A percentile compares a stretch with the other conserved stretches of the same genome.
phyloP scores from a whole-genome alignment of 1,140 invertebrate species.

The Odontomachus brunneus region DNA sequence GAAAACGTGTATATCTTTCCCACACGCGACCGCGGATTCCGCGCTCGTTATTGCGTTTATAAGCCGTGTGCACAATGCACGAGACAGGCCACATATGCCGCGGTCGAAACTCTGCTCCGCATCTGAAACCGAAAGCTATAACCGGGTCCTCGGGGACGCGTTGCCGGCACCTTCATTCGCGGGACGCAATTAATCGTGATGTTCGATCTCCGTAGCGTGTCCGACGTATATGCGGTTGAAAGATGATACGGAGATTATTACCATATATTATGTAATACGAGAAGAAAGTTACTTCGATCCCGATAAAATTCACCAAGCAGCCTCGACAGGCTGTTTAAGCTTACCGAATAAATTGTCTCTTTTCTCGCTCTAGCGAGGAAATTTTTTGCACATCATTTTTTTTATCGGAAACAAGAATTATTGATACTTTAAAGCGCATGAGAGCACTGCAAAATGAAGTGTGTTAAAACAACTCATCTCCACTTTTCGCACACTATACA shows the following conservation, averaged over 20 bases:
- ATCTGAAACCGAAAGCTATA: constrained; percentile 75
- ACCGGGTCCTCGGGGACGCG: constrained; percentile 68
- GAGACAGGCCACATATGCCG: constrained; percentile 68
- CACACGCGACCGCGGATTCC: constrained; percentile 72
- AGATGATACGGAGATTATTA: constrained; percentile 24
- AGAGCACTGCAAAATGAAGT: too few species aligned
- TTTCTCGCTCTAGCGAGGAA: too few species aligned
- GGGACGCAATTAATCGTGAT: constrained; percentile 61
- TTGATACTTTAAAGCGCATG: too few species aligned
- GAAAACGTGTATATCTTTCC: constrained; percentile 75
- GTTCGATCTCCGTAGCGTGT: background rate
- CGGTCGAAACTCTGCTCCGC: constrained; percentile 55
- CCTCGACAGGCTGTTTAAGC: background rate
- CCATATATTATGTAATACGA: background rate
- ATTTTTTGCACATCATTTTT: too few species aligned
- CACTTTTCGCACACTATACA: too few species aligned
- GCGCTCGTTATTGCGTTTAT: constrained; percentile 76
- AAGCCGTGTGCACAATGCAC: constrained; percentile 63
- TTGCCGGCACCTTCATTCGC: constrained; percentile 58
- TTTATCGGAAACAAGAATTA: too few species aligned
- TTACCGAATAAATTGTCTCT: too few species aligned
- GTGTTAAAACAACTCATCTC: too few species aligned
- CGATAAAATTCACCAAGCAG: background rate
- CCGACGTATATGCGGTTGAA: background rate
- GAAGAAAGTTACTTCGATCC: background rate